These are phyloP conservation scores for Stratiomys singularior DNA, from an alignment of 2,888 invertebrate species.

Conservation along the genomic window DNA sequence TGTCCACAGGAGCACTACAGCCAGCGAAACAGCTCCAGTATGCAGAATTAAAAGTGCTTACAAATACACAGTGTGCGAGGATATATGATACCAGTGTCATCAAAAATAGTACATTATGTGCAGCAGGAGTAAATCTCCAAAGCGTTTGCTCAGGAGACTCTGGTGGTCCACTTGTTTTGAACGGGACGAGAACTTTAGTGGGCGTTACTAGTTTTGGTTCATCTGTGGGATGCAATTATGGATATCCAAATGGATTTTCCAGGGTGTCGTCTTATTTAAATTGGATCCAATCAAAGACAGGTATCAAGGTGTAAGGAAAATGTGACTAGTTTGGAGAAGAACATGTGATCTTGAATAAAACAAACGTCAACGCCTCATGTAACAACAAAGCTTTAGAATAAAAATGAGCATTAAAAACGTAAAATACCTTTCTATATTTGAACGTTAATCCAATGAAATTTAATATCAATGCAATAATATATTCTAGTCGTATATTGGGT, in stretches of 20 bases:
- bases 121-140: conserved; percentile 61
- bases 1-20: conserved; percentile 51
- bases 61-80: conserved; percentile 60
- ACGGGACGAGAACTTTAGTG: conserved; percentile 59
- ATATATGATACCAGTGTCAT: conserved; percentile 60
- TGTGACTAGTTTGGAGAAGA: too few relatives aligned
- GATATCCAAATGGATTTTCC: conserved; percentile 63
- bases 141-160: conserved; percentile 64
- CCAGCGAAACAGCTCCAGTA: conserved; percentile 61
- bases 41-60: conserved; percentile 61
- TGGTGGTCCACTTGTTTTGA: conserved; percentile 63
- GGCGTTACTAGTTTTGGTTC: conserved; percentile 65
- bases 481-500: too few relatives aligned
- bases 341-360: too few relatives aligned
- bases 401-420: too few relatives aligned
- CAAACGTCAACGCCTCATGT: too few relatives aligned
- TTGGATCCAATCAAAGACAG: conserved; percentile 62
- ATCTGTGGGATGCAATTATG: conserved; percentile 61
- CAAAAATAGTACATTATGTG: conserved; percentile 61
- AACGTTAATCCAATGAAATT: too few relatives aligned
- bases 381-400: too few relatives aligned
- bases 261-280: conserved; percentile 61
- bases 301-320: conserved; percentile 45
- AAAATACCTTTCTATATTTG: too few relatives aligned
- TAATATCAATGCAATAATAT: too few relatives aligned